A percentile compares a stretch with the other conserved stretches of the same genome.
Evolutionary conservation across 2,113 vertebrate species (phyloP).

Genomic region (Rhinolophus sinicus): DNA sequence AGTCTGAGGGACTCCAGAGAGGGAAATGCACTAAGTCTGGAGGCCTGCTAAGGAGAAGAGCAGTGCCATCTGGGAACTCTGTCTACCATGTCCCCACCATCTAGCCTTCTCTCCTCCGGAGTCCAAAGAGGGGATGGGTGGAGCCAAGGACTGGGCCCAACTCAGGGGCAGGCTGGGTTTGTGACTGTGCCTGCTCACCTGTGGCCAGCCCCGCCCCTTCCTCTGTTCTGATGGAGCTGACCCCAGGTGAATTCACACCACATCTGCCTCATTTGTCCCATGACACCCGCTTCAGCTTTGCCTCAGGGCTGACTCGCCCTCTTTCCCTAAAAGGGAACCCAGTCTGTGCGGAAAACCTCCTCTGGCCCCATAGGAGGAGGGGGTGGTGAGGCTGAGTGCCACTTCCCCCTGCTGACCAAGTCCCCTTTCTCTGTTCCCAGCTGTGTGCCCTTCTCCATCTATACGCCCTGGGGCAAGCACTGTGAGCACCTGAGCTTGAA

Average conservation of each 20-base stretch:
- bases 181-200: not conserved
- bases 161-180: fast-evolving
- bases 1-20: not conserved
- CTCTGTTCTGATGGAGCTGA: not conserved
- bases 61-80: fast-evolving
- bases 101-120: not conserved
- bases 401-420: fast-evolving
- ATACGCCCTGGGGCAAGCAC: conserved; percentile 57
- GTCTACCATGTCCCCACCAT: fast-evolving
- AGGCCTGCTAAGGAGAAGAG: not conserved
- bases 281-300: not conserved
- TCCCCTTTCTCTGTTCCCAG: not conserved
- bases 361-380: not conserved
- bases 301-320: not conserved
- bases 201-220: no score
- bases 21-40: not conserved
- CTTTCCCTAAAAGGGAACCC: not conserved
- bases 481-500: conserved; percentile 81
- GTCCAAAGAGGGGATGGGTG: fast-evolving
- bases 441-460: conserved; percentile 44
- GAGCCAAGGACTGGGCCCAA: not conserved
- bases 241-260: not conserved
- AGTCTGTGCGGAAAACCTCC: not conserved
- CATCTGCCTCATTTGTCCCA: not conserved
- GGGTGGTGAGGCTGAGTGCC: not conserved